Percentiles rank a stretch among this genome's conserved stretches.
Conservation (phyloP, 2,113 vertebrate species). For the Tricholaema leucomelas region DNA sequence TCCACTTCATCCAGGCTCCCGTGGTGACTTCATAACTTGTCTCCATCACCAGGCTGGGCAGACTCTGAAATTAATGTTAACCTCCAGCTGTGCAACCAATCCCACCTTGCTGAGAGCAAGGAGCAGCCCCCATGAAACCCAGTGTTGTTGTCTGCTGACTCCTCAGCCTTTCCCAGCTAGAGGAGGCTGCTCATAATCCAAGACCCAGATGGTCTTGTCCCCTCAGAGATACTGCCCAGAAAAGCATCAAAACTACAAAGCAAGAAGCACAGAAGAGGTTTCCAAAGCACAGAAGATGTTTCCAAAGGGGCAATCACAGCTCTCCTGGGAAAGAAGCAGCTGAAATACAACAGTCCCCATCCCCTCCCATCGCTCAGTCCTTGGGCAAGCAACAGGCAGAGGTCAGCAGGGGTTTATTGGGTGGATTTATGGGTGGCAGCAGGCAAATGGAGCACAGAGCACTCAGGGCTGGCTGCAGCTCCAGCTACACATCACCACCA, state of each 20-base stretch:
- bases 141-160: background rate
- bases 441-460: background rate
- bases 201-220: background rate
- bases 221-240: background rate
- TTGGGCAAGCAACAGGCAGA: background rate
- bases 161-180: background rate
- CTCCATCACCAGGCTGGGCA: background rate
- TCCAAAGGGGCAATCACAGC: background rate
- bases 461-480: background rate
- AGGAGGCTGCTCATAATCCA: background rate
- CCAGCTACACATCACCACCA: background rate
- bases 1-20: background rate
- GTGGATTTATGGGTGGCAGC: background rate
- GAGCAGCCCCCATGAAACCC: background rate
- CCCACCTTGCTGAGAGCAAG: fast-evolving
- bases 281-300: background rate
- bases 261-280: background rate
- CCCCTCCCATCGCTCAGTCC: background rate
- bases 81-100: fast-evolving
- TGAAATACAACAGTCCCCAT: background rate
- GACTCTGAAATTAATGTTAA: background rate
- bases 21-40: background rate
- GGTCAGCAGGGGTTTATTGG: background rate
- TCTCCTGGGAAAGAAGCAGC: background rate
- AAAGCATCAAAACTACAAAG: background rate